Conservation (phyloP, 2,888 invertebrate genomes). For the Hymenopus coronatus region DNA sequence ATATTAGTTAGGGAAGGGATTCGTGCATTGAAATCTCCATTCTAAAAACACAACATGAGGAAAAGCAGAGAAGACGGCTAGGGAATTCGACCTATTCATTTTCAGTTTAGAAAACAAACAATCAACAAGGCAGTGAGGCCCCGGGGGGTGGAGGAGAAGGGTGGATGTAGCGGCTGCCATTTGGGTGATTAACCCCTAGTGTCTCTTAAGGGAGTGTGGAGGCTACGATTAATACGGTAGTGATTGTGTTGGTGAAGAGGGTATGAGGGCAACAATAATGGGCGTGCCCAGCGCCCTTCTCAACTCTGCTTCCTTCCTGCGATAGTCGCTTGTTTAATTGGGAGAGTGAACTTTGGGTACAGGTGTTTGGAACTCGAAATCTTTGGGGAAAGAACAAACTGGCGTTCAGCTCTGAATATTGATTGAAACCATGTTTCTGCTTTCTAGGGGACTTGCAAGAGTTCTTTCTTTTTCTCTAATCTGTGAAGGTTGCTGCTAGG, state of each 20-base stretch:
- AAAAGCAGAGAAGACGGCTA: constrained; percentile 1
- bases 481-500: too few relatives aligned
- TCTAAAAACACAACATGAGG: constrained; percentile 3
- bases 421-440: neutral
- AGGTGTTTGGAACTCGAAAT: neutral
- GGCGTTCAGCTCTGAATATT: neutral
- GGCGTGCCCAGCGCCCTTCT: neutral
- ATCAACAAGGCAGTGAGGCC: constrained; percentile 24
- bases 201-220: neutral
- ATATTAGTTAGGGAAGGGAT: neutral
- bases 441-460: neutral
- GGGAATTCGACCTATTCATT: constrained; percentile 29
- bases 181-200: constrained; percentile 33
- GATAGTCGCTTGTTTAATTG: neutral
- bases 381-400: neutral
- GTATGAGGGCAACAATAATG: neutral
- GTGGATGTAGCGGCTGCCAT: constrained; percentile 26
- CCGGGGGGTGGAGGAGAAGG: neutral
- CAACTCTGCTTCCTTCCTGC: neutral
- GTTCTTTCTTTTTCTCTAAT: neutral
- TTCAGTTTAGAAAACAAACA: constrained; percentile 31
- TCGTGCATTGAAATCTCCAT: neutral
- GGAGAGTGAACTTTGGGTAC: neutral
- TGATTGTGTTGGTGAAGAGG: neutral
- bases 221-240: constrained; percentile 1